A percentile compares a stretch with the other conserved stretches of the same genome.
Evolutionary conservation across 2,888 invertebrate species (phyloP).

Genomic region (Tipula confusa): DNA sequence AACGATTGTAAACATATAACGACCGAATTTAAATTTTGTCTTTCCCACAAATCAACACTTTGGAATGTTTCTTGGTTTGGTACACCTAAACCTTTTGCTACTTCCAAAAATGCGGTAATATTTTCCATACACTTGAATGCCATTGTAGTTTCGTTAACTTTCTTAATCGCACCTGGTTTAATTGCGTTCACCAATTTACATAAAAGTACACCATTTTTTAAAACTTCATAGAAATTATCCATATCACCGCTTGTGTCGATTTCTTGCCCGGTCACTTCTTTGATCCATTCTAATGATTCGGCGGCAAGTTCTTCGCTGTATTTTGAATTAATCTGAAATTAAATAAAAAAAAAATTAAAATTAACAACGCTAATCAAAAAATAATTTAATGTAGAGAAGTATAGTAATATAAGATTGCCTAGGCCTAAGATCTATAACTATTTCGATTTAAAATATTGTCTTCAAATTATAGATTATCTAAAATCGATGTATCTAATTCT

Average conservation of each 20-base stretch:
- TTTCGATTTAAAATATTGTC: too few species aligned
- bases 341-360: constrained; percentile 37
- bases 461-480: too few species aligned
- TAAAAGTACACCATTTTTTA: constrained; percentile 84
- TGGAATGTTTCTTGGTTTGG: constrained; percentile 94
- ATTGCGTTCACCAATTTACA: constrained; percentile 87
- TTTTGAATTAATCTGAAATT: constrained; percentile 90
- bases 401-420: too few species aligned
- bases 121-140: constrained; percentile 99
- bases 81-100: constrained; percentile 80
- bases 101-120: constrained; percentile 86
- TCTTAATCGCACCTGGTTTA: constrained; percentile 81
- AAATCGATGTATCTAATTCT: too few species aligned
- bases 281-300: constrained; percentile 92
- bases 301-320: constrained; percentile 92
- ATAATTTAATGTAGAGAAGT: too few species aligned
- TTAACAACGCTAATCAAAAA: too few species aligned
- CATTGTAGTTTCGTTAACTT: constrained; percentile 85
- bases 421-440: too few species aligned
- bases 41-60: constrained; percentile 95
- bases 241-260: constrained; percentile 83
- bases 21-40: constrained; percentile 92
- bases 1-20: constrained; percentile 92
- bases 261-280: constrained; percentile 76
- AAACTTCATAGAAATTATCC: constrained; percentile 87